Evolutionary conservation across 2,113 vertebrate species (phyloP).

Genomic region (Edolisoma coerulescens): DNA sequence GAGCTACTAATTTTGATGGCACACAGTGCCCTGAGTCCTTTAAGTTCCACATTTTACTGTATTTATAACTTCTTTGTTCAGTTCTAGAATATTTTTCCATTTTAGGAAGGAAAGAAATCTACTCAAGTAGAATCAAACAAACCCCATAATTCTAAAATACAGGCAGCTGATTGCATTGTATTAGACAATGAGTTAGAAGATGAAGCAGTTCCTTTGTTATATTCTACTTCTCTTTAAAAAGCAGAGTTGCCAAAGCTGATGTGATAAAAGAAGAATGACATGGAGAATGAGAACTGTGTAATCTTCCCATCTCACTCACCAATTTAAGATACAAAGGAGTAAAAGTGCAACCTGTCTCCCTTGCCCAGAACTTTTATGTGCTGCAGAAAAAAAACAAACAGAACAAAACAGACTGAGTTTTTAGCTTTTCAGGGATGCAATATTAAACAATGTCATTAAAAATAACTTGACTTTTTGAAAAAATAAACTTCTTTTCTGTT

Average conservation of each 20-base stretch:
- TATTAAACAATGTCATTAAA: background rate
- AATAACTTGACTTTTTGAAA: background rate
- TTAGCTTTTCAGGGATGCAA: background rate
- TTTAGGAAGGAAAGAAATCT: background rate
- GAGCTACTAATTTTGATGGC: background rate
- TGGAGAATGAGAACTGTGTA: background rate
- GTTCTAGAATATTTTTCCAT: background rate
- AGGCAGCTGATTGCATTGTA: background rate
- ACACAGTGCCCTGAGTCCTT: background rate
- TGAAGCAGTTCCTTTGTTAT: slow-evolving; percentile 10
- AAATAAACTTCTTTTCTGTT: background rate
- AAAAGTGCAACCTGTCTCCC: background rate
- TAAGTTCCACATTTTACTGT: background rate
- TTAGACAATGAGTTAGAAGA: slow-evolving; percentile 18
- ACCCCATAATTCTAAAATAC: background rate
- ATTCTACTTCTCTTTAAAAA: slow-evolving; percentile 6
- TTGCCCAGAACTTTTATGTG: background rate
- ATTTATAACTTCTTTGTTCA: background rate
- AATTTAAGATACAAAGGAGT: background rate
- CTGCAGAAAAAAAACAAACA: background rate
- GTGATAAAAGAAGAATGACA: slow-evolving; percentile 6
- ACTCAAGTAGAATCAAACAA: background rate
- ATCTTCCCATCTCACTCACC: background rate
- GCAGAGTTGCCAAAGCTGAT: background rate
- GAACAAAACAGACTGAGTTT: background rate